Conservation (phyloP, 2,113 vertebrate species). For the Parotia lawesii region DNA sequence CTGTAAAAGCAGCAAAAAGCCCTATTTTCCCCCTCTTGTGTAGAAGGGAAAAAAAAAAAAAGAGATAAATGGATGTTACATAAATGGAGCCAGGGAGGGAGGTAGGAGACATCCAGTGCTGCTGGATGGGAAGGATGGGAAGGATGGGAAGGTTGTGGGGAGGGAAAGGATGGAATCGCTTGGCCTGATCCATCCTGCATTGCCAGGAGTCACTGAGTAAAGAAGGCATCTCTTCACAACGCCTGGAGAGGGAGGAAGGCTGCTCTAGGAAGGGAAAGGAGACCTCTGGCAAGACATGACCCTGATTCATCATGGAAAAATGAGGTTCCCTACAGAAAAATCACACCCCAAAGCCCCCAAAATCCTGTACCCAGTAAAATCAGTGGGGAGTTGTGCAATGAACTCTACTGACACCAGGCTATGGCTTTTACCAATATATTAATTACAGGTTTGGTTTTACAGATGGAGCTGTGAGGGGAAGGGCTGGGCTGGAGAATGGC, state of each 20-base stretch:
- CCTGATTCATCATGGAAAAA: not conserved
- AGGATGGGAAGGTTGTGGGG: not conserved
- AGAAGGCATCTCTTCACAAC: not conserved
- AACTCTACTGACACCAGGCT: slow-evolving; percentile 62
- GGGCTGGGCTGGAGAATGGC: not conserved
- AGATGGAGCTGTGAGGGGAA: not conserved
- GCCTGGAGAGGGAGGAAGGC: not conserved
- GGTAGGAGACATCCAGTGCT: not conserved
- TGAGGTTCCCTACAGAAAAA: not conserved
- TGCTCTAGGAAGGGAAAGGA: not conserved
- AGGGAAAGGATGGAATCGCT: not conserved
- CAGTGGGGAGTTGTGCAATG: slow-evolving; percentile 49
- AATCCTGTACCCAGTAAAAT: slow-evolving; percentile 31
- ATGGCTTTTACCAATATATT: slow-evolving; percentile 53
- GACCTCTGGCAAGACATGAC: not conserved
- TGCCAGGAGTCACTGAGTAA: not conserved
- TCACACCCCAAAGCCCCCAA: not conserved
- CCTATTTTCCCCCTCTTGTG: not conserved
- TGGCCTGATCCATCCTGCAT: not conserved
- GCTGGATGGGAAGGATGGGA: not conserved
- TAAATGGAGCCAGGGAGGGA: slow-evolving; percentile 31
- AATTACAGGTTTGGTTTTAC: slow-evolving; percentile 31
- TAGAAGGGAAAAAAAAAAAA: not conserved
- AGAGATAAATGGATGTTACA: slow-evolving; percentile 23
- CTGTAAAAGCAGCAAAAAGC: slow-evolving; percentile 49